Percentiles rank a stretch among this genome's conserved stretches.
Conservation (phyloP, 1,140 invertebrate species). For the Sogatella furcifera region DNA sequence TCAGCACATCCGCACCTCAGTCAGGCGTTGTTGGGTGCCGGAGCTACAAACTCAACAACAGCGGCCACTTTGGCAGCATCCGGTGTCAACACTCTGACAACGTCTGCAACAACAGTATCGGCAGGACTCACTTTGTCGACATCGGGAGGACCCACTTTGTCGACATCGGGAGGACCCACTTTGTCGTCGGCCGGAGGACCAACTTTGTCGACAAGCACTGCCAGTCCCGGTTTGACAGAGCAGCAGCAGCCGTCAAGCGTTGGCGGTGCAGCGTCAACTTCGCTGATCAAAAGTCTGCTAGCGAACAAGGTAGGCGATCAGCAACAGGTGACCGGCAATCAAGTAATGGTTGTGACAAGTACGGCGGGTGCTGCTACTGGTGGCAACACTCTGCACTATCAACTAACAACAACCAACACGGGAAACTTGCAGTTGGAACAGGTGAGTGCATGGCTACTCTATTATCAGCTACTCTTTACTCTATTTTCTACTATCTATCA, state of each 20-base stretch:
- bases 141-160: slow-evolving; percentile 24
- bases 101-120: slow-evolving; percentile 18
- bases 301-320: slow-evolving; percentile 60
- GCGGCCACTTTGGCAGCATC: slow-evolving; percentile 19
- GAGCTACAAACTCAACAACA: slow-evolving; percentile 30
- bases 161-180: neutral
- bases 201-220: slow-evolving; percentile 13
- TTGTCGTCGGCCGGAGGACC: slow-evolving; percentile 15
- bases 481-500: no score
- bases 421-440: no score
- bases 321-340: no score
- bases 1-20: slow-evolving; percentile 49
- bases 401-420: neutral
- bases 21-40: slow-evolving; percentile 44
- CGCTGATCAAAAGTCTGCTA: slow-evolving; percentile 73
- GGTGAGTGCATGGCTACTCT: no score
- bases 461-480: no score
- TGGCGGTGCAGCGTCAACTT: slow-evolving; percentile 38
- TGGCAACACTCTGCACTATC: slow-evolving; percentile 7
- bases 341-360: neutral
- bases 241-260: slow-evolving; percentile 25
- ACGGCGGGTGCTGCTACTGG: neutral
- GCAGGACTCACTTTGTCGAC: slow-evolving; percentile 23
- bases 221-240: no score
- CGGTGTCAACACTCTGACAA: slow-evolving; percentile 20